Evolutionary conservation across 2,888 invertebrate species (phyloP).

Genomic region (Pyrgus malvae): DNA sequence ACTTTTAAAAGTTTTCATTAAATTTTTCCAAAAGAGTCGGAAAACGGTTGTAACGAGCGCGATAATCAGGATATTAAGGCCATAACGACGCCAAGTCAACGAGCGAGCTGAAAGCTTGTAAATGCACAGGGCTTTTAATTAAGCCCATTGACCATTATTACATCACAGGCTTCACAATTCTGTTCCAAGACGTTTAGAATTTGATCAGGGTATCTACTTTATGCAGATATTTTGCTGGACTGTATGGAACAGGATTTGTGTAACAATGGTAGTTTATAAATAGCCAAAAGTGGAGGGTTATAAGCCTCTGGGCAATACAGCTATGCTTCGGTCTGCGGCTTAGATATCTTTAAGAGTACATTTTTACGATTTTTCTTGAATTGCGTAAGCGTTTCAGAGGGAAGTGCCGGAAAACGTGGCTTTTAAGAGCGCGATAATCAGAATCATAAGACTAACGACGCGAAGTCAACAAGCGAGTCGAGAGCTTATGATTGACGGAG

Average conservation of each 20-base stretch:
- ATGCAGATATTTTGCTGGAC: too few species aligned
- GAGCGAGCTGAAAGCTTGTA: constrained; percentile 10
- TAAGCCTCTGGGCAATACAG: too few species aligned
- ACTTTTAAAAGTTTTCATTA: too few species aligned
- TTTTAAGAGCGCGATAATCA: constrained; percentile 7
- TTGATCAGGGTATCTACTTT: too few species aligned
- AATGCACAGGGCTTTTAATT: constrained; percentile 18
- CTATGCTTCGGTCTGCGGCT: too few species aligned
- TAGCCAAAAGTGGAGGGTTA: too few species aligned
- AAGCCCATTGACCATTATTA: constrained; percentile 16
- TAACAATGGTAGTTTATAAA: too few species aligned
- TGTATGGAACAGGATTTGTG: too few species aligned
- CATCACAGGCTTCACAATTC: not conserved
- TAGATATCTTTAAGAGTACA: not conserved
- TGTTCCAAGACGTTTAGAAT: not conserved
- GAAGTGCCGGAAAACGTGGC: not conserved
- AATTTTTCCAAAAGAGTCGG: not conserved
- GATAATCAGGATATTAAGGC: constrained; percentile 3
- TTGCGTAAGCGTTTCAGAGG: not conserved
- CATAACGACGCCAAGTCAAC: constrained; percentile 9
- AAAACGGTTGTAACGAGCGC: not conserved
- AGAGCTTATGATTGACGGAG: constrained; percentile 14
- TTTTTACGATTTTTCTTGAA: not conserved
- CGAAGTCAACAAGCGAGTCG: constrained; percentile 8
- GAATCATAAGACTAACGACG: constrained; percentile 1